phyloP scores from a whole-genome alignment of 30 jellyfish, hydroid and myxozoan genomes.

The Sanderia malayensis region DNA sequence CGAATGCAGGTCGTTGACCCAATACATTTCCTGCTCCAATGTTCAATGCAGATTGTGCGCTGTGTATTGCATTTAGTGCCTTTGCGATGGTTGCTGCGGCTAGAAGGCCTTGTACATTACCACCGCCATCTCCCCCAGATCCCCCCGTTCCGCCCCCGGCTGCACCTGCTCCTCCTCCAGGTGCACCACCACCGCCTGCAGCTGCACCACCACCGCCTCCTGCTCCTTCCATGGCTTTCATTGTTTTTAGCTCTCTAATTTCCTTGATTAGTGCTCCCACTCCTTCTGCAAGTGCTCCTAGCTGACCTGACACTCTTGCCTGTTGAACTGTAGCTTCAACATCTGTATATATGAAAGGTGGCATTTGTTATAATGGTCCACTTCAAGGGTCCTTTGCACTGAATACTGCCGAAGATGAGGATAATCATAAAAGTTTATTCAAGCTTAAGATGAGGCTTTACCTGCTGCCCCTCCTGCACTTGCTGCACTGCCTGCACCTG shows the following conservation, averaged over 20 bases:
- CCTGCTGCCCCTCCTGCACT: conserved; percentile 31
- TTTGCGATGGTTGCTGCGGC: conserved; percentile 74
- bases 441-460: too few relatives aligned
- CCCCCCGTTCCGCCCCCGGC: conserved; percentile 68
- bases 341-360: too few relatives aligned
- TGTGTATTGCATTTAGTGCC: conserved; percentile 66
- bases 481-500: conserved; percentile 52
- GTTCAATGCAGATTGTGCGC: conserved; percentile 73
- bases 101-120: conserved; percentile 36
- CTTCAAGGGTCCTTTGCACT: too few relatives aligned
- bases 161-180: conserved; percentile 48
- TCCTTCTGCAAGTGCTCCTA: conserved; percentile 93
- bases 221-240: conserved; percentile 40
- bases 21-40: conserved; percentile 70
- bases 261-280: conserved; percentile 88
- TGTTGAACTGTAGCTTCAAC: conserved; percentile 67
- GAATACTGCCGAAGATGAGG: too few relatives aligned
- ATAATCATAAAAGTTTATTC: too few relatives aligned
- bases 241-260: conserved; percentile 76
- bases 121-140: conserved; percentile 66
- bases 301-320: conserved; percentile 90
- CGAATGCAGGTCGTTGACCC: conserved; percentile 50
- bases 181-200: conserved; percentile 44
- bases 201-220: conserved; percentile 53
- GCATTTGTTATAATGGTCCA: too few relatives aligned